These are phyloP conservation scores for Laupala kohalensis DNA, from an alignment of 1,140 invertebrate genomes.

Conservation along the genomic window DNA sequence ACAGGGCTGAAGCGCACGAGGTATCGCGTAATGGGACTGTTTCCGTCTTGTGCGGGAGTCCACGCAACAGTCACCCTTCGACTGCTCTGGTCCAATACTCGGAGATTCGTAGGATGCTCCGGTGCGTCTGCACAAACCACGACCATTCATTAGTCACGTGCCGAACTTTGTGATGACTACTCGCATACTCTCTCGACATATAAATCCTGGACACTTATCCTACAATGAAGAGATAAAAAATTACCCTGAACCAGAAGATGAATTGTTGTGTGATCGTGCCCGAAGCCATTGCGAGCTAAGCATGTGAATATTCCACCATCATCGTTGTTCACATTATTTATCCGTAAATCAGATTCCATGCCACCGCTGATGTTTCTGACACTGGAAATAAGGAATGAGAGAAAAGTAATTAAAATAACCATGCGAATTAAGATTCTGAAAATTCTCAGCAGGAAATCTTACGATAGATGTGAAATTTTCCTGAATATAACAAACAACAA, in stretches of 20 bases:
- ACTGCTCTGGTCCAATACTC: conserved; percentile 26
- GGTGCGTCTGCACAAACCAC: conserved; percentile 11
- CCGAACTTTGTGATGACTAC: too few species aligned
- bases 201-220: too few species aligned
- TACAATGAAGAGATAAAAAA: too few species aligned
- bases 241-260: conserved; percentile 23
- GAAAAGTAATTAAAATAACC: too few species aligned
- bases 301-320: conserved; percentile 38
- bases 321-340: conserved; percentile 27
- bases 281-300: conserved; percentile 29
- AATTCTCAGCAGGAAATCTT: too few species aligned
- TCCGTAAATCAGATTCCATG: conserved; percentile 22
- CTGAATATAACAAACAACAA: too few species aligned
- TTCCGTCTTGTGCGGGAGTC: conserved; percentile 34
- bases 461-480: too few species aligned
- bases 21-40: conserved; percentile 33
- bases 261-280: conserved; percentile 23
- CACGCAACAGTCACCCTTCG: conserved; percentile 28
- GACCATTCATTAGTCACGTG: neutral
- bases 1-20: conserved; percentile 25
- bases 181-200: too few species aligned
- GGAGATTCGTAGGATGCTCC: conserved; percentile 25
- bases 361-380: too few species aligned
- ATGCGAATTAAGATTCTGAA: too few species aligned
- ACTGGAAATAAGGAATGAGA: too few species aligned